A percentile compares a stretch with the other conserved stretches of the same genome.
These are phyloP conservation scores for Busseola fusca DNA, from an alignment of 2,888 invertebrate genomes.

Conservation along the genomic window DNA sequence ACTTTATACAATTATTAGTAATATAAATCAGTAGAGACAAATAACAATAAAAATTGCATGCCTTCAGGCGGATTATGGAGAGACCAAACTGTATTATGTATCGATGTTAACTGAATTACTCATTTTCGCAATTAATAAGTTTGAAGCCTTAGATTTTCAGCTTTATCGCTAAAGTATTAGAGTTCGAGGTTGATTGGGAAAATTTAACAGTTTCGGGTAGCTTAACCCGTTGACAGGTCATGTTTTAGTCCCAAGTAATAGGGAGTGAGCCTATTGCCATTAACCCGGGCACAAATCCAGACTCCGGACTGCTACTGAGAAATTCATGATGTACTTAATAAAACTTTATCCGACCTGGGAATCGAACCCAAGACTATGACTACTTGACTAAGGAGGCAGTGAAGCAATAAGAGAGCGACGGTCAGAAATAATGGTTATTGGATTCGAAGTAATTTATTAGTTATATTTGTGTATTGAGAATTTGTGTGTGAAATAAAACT, in stretches of 20 bases:
- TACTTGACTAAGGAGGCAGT: not conserved
- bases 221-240: too few relatives aligned
- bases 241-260: not conserved
- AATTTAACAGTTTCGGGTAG: too few relatives aligned
- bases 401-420: not conserved
- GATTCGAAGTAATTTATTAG: not conserved
- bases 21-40: too few relatives aligned
- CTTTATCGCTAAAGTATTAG: too few relatives aligned
- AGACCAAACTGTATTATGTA: too few relatives aligned
- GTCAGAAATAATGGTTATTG: not conserved
- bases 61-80: too few relatives aligned
- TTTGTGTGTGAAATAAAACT: conserved; percentile 3
- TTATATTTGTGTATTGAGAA: not conserved
- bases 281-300: not conserved
- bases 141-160: too few relatives aligned
- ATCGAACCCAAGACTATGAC: not conserved
- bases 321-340: not conserved
- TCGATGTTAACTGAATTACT: too few relatives aligned
- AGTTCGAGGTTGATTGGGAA: too few relatives aligned
- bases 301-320: not conserved
- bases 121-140: too few relatives aligned
- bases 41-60: too few relatives aligned
- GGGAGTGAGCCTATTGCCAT: not conserved
- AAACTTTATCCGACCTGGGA: not conserved
- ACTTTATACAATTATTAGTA: too few relatives aligned